Percentiles rank a stretch among this genome's conserved stretches.
phyloP scores from a whole-genome alignment of 2,888 invertebrate genomes.

The Xylota sylvarum region DNA sequence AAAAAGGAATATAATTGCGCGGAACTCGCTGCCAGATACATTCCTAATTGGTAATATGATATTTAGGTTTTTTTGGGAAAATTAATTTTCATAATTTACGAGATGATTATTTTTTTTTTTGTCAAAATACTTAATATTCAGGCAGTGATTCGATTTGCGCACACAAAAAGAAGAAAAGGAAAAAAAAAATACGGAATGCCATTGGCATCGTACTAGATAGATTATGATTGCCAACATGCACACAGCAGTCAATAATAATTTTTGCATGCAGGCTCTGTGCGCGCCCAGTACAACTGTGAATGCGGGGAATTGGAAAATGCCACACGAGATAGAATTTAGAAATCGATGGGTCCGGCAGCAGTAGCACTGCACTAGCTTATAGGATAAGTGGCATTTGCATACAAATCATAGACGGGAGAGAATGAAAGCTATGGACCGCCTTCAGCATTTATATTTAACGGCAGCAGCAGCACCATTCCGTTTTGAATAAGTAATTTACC shows the following conservation, averaged over 20 bases:
- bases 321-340: slow-evolving; percentile 41
- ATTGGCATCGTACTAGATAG: slow-evolving; percentile 35
- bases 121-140: background rate
- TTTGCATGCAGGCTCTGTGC: slow-evolving; percentile 25
- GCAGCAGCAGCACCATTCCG: slow-evolving; percentile 7
- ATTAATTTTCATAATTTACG: slow-evolving; percentile 34
- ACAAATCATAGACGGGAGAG: slow-evolving; percentile 37
- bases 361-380: slow-evolving; percentile 40
- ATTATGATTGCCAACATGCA: slow-evolving; percentile 36
- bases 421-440: slow-evolving; percentile 48
- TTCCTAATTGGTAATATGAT: slow-evolving; percentile 72
- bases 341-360: slow-evolving; percentile 49
- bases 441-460: slow-evolving; percentile 16
- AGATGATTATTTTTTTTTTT: background rate
- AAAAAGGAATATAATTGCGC: slow-evolving; percentile 23
- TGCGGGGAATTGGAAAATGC: slow-evolving; percentile 39
- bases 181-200: slow-evolving; percentile 18
- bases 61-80: slow-evolving; percentile 30
- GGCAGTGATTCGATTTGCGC: background rate
- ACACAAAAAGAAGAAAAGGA: background rate
- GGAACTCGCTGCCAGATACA: slow-evolving; percentile 8
- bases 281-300: slow-evolving; percentile 1
- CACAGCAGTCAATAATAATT: slow-evolving; percentile 3
- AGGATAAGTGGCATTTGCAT: slow-evolving; percentile 62
- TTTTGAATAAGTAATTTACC: slow-evolving; percentile 61